Evolutionary conservation across 1,140 invertebrate genomes (phyloP).

Genomic region (Hylaeus volcanicus): DNA sequence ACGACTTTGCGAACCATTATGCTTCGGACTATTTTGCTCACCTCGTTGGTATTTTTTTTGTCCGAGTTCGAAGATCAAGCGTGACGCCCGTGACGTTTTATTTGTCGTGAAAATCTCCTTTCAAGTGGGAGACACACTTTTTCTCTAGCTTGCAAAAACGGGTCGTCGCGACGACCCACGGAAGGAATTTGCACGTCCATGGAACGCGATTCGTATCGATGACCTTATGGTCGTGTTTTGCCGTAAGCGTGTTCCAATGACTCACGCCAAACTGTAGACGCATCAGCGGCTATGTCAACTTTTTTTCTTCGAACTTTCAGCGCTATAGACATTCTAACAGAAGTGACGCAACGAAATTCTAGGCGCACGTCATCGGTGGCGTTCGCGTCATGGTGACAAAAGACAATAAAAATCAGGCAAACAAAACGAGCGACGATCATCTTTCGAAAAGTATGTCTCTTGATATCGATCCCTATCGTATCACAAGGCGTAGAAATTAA

Average conservation of each 20-base stretch:
- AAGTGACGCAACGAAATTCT: conserved; percentile 8
- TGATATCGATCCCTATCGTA: no score
- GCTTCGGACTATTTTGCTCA: no score
- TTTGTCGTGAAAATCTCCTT: background rate
- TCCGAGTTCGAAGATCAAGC: background rate
- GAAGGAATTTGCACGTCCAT: background rate
- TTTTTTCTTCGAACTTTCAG: conserved; percentile 14
- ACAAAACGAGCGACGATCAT: no score
- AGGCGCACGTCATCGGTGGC: background rate
- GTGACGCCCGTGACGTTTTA: background rate
- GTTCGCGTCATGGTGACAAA: conserved; percentile 6
- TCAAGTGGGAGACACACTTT: no score
- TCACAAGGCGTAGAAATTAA: no score
- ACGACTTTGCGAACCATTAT: no score
- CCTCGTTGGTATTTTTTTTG: background rate
- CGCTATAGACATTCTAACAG: background rate
- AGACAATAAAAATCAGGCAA: no score
- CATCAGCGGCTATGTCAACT: background rate
- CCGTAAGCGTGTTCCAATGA: background rate
- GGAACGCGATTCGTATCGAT: background rate
- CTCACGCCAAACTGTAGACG: background rate
- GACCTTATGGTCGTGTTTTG: background rate
- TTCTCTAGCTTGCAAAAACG: no score
- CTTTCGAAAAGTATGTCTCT: no score
- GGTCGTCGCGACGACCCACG: background rate